A percentile compares a stretch with the other conserved stretches of the same genome.
Evolutionary conservation across 2,113 vertebrate species (phyloP).

Genomic region (Lamprotornis superbus): DNA sequence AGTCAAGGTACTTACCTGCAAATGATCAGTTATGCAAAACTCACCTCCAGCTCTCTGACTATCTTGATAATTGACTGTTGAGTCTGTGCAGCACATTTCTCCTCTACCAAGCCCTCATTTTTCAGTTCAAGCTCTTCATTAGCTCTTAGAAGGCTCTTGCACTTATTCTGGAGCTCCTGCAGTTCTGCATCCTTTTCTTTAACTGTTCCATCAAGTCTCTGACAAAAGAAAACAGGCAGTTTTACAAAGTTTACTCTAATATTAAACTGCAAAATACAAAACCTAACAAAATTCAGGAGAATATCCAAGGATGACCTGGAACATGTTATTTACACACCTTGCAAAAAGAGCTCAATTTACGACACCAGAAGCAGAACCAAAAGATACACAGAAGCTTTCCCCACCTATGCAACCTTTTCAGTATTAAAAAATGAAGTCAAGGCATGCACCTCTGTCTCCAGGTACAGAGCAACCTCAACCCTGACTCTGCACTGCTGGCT

Average conservation of each 20-base stretch:
- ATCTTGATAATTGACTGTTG: slow-evolving; percentile 78
- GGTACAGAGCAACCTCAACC: not conserved
- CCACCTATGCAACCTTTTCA: not conserved
- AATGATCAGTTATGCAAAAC: not conserved
- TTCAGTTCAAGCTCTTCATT: slow-evolving; percentile 81
- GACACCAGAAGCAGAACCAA: not conserved
- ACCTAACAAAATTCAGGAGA: not conserved
- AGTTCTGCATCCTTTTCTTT: slow-evolving; percentile 85
- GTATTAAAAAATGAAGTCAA: not conserved
- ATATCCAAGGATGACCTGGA: not conserved
- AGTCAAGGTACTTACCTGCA: not conserved
- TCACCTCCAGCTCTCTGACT: slow-evolving; percentile 83
- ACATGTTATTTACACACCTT: not conserved
- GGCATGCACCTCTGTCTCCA: not conserved
- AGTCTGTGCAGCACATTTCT: slow-evolving; percentile 79
- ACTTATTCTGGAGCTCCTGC: slow-evolving; percentile 78
- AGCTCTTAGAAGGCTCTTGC: slow-evolving; percentile 77
- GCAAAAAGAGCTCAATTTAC: not conserved
- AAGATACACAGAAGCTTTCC: not conserved
- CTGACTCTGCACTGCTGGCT: not conserved
- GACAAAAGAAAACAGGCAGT: slow-evolving; percentile 12
- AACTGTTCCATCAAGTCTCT: slow-evolving; percentile 81
- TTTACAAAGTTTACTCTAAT: not conserved
- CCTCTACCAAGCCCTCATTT: slow-evolving; percentile 79
- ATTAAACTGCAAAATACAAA: not conserved